These are phyloP conservation scores for Dolomedes plantarius DNA, from an alignment of 2,888 invertebrate species.

Conservation along the genomic window DNA sequence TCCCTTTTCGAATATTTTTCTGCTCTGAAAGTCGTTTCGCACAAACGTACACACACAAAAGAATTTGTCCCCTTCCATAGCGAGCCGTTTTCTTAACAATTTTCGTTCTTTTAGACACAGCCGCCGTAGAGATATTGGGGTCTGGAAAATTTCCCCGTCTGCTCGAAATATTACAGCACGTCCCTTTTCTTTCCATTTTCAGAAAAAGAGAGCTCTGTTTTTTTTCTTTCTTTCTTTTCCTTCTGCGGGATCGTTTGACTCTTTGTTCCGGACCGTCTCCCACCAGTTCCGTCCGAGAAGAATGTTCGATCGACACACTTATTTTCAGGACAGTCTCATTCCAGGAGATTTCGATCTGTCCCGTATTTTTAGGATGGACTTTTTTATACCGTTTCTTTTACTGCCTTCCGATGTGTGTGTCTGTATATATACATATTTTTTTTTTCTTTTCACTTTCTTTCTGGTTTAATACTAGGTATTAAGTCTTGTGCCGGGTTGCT, in stretches of 20 bases:
- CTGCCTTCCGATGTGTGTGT: no score
- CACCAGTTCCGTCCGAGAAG: neutral
- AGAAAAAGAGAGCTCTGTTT: neutral
- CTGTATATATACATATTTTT: no score
- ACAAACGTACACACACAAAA: no score
- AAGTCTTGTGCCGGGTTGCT: no score
- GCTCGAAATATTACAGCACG: neutral
- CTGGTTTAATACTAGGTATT: no score
- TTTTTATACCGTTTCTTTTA: neutral
- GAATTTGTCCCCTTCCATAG: no score
- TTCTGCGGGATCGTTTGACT: neutral
- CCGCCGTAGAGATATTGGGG: neutral
- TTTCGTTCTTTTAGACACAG: no score
- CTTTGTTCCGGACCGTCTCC: constrained; percentile 2
- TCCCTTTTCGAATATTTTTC: no score
- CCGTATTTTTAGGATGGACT: neutral
- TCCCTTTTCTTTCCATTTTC: neutral
- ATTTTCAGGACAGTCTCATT: neutral
- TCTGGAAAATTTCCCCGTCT: neutral
- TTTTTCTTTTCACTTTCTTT: no score
- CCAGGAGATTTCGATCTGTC: constrained; percentile 7
- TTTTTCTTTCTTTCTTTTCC: neutral
- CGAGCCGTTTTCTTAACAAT: no score
- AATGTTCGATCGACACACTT: constrained; percentile 7
- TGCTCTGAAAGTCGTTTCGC: no score